Conservation (phyloP, 2,888 invertebrate species). For the Tiliacea aurago region DNA sequence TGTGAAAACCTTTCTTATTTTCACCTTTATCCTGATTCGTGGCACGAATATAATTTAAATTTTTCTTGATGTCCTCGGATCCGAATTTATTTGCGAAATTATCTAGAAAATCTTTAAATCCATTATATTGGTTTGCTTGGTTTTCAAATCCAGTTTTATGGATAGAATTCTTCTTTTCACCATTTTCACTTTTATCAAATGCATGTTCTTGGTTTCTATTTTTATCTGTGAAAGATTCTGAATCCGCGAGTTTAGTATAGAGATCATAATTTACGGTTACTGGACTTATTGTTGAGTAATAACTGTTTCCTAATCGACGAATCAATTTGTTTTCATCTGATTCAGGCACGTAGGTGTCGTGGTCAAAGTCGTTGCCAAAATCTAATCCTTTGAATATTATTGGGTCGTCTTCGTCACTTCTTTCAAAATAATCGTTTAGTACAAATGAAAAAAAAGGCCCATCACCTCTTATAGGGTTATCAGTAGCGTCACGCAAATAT, state of each 20-base stretch:
- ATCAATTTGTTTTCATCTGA: constrained; percentile 65
- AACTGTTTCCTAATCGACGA: constrained; percentile 64
- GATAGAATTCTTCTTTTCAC: constrained; percentile 66
- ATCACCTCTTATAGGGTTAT: constrained; percentile 79
- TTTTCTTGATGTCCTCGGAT: constrained; percentile 74
- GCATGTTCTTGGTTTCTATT: constrained; percentile 64
- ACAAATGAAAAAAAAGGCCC: constrained; percentile 82
- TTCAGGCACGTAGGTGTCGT: constrained; percentile 59
- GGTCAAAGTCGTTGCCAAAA: constrained; percentile 79
- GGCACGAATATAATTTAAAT: constrained; percentile 73
- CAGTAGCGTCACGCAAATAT: constrained; percentile 60
- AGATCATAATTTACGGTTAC: neutral
- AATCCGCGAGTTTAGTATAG: neutral
- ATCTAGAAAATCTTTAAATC: constrained; percentile 81
- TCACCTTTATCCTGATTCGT: constrained; percentile 80
- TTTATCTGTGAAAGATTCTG: constrained; percentile 67
- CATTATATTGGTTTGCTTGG: constrained; percentile 69
- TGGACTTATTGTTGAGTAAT: constrained; percentile 37
- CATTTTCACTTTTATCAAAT: constrained; percentile 71
- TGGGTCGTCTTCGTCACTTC: constrained; percentile 77
- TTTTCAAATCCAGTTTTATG: constrained; percentile 68
- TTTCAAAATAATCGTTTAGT: constrained; percentile 82
- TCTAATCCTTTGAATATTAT: constrained; percentile 77
- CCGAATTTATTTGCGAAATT: constrained; percentile 83
- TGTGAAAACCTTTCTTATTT: constrained; percentile 82